Evolutionary conservation across 2,113 vertebrate species (phyloP), one percentile per base, ranked within the genome.

Genomic region (Melanocharis versteri): DNA sequence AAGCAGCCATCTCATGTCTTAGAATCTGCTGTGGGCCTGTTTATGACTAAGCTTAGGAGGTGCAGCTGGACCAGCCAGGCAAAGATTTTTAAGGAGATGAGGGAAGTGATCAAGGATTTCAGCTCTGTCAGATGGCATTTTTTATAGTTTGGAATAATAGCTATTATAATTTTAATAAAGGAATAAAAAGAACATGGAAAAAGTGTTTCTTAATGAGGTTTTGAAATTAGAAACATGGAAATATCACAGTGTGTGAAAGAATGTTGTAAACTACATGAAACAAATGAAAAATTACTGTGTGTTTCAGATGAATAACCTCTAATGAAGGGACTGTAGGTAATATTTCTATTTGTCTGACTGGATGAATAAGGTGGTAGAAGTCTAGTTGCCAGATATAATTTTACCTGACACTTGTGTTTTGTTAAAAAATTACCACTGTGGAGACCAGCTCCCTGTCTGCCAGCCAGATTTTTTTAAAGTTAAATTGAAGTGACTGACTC

Each of bases 401-500:
- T 93, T 53, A 95, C 89, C 53, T 91, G 93, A 93, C 93, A 94
- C 53, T 75, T 93, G 75, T 85, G 69, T 89, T 97, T 96, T 97
- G 94, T 90, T 94, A 73, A 61, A 80, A 95, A 96, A 92, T 94
- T 94, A 89, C 94, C 58, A 64, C 60, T 83, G 94, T 66, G 88
- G 83, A 93, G 75, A 94, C 88, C 80, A 88, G 88, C 53, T 96
- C 91, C 77, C 73, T 56, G 40, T 80, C 94, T 93, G 93, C 92
- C 95, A 95, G 93, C 3, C 56, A 96, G 95, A 95, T 94, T 84
- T 93, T 96, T 96, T 94, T 89, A 37, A 95, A 87, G 71, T 87
- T 96, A 95, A 97, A 64, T 78, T 94, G 96, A 97, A 97, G 94
- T 96, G 97, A 97, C 80, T 91, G 66, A 72, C 77, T 87, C 27